Evolutionary conservation across 1,140 invertebrate genomes (phyloP).

Genomic region (Steinernema feltiae): DNA sequence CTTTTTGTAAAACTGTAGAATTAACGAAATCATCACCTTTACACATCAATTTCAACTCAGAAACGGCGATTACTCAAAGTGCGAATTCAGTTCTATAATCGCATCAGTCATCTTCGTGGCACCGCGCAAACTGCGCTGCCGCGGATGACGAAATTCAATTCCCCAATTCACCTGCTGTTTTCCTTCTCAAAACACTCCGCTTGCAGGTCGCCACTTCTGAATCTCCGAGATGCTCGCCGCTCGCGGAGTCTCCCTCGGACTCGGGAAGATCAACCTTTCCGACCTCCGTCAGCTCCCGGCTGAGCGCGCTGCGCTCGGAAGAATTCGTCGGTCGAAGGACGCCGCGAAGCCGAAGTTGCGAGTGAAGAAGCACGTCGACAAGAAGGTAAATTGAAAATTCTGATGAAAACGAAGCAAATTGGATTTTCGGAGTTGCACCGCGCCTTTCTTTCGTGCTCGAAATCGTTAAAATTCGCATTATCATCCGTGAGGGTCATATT

Average conservation of each 20-base stretch:
- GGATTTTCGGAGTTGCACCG: background rate
- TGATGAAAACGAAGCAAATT: background rate
- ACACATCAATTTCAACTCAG: too few relatives aligned
- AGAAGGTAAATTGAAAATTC: background rate
- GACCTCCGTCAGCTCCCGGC: slow-evolving; percentile 46
- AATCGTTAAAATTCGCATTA: too few relatives aligned
- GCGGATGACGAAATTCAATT: too few relatives aligned
- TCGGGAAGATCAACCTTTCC: slow-evolving; percentile 53
- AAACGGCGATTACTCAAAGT: too few relatives aligned
- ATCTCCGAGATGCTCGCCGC: slow-evolving; percentile 46
- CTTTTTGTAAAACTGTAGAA: too few relatives aligned
- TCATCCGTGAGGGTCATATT: too few relatives aligned
- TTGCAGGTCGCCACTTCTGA: background rate
- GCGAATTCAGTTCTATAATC: too few relatives aligned
- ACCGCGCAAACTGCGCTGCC: too few relatives aligned
- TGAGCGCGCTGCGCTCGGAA: background rate
- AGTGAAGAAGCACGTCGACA: background rate
- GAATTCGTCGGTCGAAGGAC: background rate
- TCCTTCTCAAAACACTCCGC: background rate
- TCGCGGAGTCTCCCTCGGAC: slow-evolving; percentile 47
- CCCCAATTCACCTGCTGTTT: background rate
- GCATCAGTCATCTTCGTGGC: too few relatives aligned
- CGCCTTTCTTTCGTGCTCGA: too few relatives aligned
- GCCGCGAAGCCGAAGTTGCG: background rate
- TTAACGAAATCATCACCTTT: too few relatives aligned